Conservation (phyloP, 2,797 vertebrate species). For the Loris lydekkerianus region DNA sequence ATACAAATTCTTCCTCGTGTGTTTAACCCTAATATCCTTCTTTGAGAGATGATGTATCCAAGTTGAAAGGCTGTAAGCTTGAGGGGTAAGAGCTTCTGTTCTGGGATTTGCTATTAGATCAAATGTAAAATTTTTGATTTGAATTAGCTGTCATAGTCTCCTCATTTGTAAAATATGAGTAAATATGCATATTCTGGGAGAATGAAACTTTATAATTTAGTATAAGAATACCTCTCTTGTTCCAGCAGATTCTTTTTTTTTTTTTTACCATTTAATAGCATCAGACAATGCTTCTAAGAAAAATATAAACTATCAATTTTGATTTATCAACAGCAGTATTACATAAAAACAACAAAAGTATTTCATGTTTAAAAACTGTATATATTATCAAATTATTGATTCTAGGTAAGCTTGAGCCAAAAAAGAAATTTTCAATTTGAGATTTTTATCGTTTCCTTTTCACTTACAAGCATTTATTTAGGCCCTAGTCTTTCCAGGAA, state of each 20-base stretch:
- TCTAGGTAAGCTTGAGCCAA: not conserved
- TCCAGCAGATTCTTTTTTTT: not conserved
- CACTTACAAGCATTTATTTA: not conserved
- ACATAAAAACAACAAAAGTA: not conserved
- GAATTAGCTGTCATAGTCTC: not conserved
- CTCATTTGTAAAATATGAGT: not conserved
- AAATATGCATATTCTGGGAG: not conserved
- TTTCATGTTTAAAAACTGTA: not conserved
- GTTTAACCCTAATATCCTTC: not conserved
- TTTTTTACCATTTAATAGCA: not conserved
- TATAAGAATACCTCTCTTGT: not conserved
- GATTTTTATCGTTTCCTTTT: not conserved
- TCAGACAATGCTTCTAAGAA: not conserved
- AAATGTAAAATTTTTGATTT: slow-evolving; percentile 34
- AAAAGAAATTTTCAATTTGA: slow-evolving; percentile 1
- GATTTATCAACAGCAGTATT: not conserved
- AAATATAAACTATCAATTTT: not conserved
- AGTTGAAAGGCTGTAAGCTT: slow-evolving; percentile 35
- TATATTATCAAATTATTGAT: not conserved
- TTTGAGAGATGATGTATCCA: not conserved
- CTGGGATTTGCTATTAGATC: slow-evolving; percentile 43
- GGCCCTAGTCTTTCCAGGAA: not conserved
- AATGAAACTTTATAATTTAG: not conserved
- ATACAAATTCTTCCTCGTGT: not conserved
- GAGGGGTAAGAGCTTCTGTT: not conserved